phyloP scores from a whole-genome alignment of 92 coral and sea anemone genomes.

The Porites divaricata region DNA sequence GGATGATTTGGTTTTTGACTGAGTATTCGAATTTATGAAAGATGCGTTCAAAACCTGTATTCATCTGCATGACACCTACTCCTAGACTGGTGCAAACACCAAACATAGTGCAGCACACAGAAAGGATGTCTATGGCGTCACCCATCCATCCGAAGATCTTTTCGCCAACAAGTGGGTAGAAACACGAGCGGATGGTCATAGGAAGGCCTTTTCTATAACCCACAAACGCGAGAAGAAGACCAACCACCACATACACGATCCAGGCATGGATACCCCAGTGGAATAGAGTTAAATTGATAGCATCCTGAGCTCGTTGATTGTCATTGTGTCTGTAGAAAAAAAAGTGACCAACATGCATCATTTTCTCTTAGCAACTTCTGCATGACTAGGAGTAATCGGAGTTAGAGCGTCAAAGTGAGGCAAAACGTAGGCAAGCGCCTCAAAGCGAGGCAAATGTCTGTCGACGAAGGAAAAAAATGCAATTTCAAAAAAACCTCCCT shows the following conservation, averaged over 20 bases:
- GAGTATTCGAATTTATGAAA: constrained; percentile 57
- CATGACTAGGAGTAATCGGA: not conserved
- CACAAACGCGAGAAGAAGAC: constrained; percentile 83
- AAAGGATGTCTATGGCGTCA: constrained; percentile 78
- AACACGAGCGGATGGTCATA: constrained; percentile 93
- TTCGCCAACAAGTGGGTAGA: constrained; percentile 86
- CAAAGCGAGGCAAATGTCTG: too few relatives aligned
- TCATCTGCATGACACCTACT: constrained; percentile 78
- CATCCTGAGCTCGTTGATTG: constrained; percentile 92
- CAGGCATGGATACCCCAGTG: constrained; percentile 97
- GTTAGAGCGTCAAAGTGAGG: too few relatives aligned
- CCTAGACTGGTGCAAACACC: constrained; percentile 98
- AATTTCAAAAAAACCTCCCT: too few relatives aligned
- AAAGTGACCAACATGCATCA: not conserved
- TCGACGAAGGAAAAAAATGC: too few relatives aligned
- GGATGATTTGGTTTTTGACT: constrained; percentile 71
- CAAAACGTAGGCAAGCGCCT: too few relatives aligned
- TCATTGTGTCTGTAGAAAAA: constrained; percentile 71
- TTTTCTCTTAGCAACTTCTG: too few relatives aligned
- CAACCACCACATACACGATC: constrained; percentile 90
- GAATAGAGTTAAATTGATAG: constrained; percentile 85
- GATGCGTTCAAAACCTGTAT: constrained; percentile 77
- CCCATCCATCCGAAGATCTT: constrained; percentile 85
- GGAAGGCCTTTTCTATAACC: constrained; percentile 81
- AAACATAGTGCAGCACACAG: constrained; percentile 88